Percentiles rank a stretch among this genome's conserved stretches.
These are phyloP conservation scores for Centropus bengalensis DNA, from an alignment of 2,113 vertebrate species.

Conservation along the genomic window DNA sequence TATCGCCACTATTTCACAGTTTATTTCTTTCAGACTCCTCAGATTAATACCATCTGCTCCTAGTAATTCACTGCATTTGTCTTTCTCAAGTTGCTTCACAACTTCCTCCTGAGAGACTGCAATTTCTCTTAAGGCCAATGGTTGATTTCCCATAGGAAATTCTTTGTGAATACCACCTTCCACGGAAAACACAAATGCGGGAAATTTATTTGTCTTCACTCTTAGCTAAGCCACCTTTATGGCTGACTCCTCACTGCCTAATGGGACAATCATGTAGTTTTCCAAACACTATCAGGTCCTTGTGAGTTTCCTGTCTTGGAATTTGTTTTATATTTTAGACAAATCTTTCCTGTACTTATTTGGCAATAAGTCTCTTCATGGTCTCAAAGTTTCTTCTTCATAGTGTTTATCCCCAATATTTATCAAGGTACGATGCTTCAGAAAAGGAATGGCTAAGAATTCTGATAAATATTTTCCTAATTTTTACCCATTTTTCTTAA, in stretches of 20 bases:
- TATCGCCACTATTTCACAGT: slow-evolving; percentile 13
- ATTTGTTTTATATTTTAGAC: not conserved
- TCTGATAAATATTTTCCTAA: not conserved
- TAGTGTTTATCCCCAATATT: not conserved
- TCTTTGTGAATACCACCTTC: slow-evolving; percentile 43
- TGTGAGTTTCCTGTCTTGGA: not conserved
- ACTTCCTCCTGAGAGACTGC: slow-evolving; percentile 37
- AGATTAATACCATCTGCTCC: slow-evolving; percentile 65
- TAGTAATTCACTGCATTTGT: slow-evolving; percentile 40
- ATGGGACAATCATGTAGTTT: not conserved
- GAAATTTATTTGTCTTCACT: slow-evolving; percentile 37
- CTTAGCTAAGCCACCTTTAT: not conserved
- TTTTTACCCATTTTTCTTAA: not conserved
- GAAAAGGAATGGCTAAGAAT: not conserved
- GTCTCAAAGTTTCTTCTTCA: not conserved
- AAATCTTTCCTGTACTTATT: not conserved
- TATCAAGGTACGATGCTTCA: not conserved
- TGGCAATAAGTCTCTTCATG: not conserved
- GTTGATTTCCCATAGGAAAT: slow-evolving; percentile 59
- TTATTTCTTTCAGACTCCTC: slow-evolving; percentile 43
- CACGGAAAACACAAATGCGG: not conserved
- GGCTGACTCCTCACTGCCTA: not conserved
- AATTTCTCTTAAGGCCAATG: not conserved
- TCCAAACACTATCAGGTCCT: not conserved
- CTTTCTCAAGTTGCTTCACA: slow-evolving; percentile 39